Evolutionary conservation across 1,140 invertebrate genomes (phyloP), one percentile per base, ranked within the genome.

Genomic region (Campodea augens): DNA sequence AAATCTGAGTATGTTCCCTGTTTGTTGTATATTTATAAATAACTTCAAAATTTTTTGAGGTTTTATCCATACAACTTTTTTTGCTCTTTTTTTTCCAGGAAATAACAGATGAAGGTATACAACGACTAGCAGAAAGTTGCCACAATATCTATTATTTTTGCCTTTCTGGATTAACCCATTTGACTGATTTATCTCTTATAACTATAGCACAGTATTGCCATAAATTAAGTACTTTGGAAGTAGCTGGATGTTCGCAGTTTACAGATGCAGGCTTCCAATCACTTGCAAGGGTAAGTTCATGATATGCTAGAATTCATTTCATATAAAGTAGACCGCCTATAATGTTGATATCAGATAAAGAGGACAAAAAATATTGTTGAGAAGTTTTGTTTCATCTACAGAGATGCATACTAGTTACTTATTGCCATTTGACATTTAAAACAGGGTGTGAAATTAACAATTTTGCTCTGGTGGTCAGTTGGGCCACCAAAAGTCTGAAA

Each of bases 191-290:
- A 24, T 73, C 86, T 23, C 69, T 98, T 37, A 70, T 84, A 51
- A 77, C 86, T 21, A 61, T 98, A 41, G 88, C 89, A 41, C 78
- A 82, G 59, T 75, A 81, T 58, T 95, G 89, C 66, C 78, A 76
- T 25, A 71, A 78, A 47, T 71, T 96, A 45, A 82, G 75, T 55
- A 95, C 90, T 4, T 68, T 99, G 42, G 93, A 98, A 69, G 83
- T 95, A 50, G 87, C 93, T 20, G 78, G 83, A 45, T 98, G 95
- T 66, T 79, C 79, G 40, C 88, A 86, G 55, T 90, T 98, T 55
- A 96, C 91, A 19, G 95, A 99, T 62, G 74, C 75, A 50, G 95
- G 92, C 43, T 98, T 98, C 68, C 86, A 93, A 64, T 83, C 87
- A 18, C 70, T 95, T 47, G 80, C 87, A n/a, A 78, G 78, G 69